phyloP scores from a whole-genome alignment of 2,113 vertebrate genomes.

The Myrmecophaga tridactyla region DNA sequence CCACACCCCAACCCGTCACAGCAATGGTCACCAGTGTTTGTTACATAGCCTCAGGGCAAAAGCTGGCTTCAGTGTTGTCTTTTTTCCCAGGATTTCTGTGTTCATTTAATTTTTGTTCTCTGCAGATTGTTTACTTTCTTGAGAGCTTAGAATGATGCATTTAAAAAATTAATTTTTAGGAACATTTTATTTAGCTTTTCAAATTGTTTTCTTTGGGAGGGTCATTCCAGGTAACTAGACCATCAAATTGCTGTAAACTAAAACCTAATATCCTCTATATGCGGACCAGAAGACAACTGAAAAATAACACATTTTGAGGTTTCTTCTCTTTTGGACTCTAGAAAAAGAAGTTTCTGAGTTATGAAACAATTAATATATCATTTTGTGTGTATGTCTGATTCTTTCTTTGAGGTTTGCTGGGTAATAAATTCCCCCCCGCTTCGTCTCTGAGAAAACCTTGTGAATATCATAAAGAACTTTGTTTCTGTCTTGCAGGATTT shows the following conservation, averaged over 20 bases:
- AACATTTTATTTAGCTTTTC: constrained; percentile 35
- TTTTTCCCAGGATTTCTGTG: background rate
- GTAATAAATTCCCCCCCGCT: background rate
- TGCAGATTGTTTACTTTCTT: constrained; percentile 2
- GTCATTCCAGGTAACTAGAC: background rate
- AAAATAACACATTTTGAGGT: background rate
- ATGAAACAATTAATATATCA: background rate
- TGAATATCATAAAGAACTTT: background rate
- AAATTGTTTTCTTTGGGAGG: constrained; percentile 7
- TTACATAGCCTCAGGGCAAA: background rate
- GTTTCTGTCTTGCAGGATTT: background rate
- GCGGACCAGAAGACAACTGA: background rate
- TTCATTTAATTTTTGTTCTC: constrained; percentile 27
- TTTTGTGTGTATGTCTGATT: constrained; percentile 7
- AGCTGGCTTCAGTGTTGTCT: background rate
- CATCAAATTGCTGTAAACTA: background rate
- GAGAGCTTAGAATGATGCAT: background rate
- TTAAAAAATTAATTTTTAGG: constrained; percentile 22
- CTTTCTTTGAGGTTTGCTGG: background rate
- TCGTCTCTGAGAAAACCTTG: constrained; percentile 1
- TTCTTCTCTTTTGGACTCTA: background rate
- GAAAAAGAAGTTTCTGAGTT: constrained; percentile 35
- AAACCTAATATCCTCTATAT: background rate
- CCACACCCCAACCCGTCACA: background rate
- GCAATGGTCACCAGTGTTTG: background rate